Conservation (phyloP, 2,113 vertebrate genomes). For the Promerops cafer region DNA sequence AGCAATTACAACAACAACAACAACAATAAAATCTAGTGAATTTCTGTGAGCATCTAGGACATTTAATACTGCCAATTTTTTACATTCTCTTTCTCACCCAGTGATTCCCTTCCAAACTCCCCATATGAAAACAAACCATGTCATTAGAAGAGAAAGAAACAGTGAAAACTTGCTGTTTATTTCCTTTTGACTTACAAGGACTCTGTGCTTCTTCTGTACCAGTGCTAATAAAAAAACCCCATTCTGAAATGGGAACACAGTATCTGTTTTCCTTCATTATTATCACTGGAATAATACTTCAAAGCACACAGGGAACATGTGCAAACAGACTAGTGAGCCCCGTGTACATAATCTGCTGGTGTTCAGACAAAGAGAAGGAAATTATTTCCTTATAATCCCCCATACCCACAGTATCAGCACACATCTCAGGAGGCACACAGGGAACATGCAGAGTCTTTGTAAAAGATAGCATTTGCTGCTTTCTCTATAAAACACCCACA, state of each 20-base stretch:
- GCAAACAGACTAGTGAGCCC: neutral
- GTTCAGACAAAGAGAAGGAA: neutral
- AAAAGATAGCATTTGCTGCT: neutral
- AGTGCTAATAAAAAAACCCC: neutral
- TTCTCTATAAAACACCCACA: neutral
- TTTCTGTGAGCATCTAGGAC: neutral
- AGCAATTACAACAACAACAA: neutral
- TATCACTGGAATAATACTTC: neutral
- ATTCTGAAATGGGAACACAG: neutral
- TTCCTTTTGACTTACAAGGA: neutral
- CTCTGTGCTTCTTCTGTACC: neutral
- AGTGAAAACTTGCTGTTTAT: neutral
- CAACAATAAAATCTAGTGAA: neutral
- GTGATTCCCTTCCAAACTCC: neutral
- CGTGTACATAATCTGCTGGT: neutral
- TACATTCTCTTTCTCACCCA: neutral
- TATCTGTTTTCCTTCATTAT: neutral
- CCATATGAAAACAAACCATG: neutral
- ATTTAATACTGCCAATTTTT: neutral
- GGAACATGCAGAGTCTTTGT: neutral
- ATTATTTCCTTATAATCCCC: neutral
- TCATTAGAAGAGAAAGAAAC: neutral
- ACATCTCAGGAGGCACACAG: neutral
- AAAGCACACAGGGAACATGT: neutral
- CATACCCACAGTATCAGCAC: neutral